A percentile compares a stretch with the other conserved stretches of the same genome.
phyloP scores from a whole-genome alignment of 2,888 invertebrate species.

The Gari tellinella region DNA sequence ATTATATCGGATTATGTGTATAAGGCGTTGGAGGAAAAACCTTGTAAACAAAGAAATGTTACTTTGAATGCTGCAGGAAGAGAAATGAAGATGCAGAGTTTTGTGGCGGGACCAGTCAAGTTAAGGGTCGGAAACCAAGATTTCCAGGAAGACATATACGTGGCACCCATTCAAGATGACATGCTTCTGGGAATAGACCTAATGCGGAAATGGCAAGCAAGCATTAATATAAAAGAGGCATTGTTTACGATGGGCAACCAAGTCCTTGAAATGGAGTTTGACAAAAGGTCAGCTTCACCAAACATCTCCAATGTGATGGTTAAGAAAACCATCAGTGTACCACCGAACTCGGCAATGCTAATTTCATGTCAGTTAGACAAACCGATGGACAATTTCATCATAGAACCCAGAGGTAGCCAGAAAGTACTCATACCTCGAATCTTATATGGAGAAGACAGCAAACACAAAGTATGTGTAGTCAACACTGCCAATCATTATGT shows the following conservation, averaged over 20 bases:
- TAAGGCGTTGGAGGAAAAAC: not conserved
- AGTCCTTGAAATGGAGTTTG: too few relatives aligned
- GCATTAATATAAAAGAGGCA: too few relatives aligned
- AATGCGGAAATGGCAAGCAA: not conserved
- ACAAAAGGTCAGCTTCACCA: too few relatives aligned
- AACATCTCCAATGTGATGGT: not conserved
- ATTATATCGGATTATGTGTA: slow-evolving; percentile 9
- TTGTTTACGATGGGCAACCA: too few relatives aligned
- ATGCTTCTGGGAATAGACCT: slow-evolving; percentile 15
- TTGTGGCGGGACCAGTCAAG: not conserved
- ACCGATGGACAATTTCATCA: not conserved
- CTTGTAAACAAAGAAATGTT: not conserved
- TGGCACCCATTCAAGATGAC: slow-evolving; percentile 14
- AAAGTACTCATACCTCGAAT: not conserved
- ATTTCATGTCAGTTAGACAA: not conserved
- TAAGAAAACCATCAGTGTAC: not conserved
- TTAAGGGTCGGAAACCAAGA: not conserved
- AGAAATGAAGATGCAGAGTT: slow-evolving; percentile 7
- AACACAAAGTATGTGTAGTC: not conserved
- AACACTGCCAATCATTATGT: not conserved
- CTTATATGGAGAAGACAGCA: not conserved
- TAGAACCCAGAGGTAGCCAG: not conserved
- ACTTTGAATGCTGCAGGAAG: slow-evolving; percentile 12
- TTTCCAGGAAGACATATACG: slow-evolving; percentile 12
- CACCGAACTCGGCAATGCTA: not conserved